phyloP scores from a whole-genome alignment of 2,113 vertebrate species.

The Gavia stellata region DNA sequence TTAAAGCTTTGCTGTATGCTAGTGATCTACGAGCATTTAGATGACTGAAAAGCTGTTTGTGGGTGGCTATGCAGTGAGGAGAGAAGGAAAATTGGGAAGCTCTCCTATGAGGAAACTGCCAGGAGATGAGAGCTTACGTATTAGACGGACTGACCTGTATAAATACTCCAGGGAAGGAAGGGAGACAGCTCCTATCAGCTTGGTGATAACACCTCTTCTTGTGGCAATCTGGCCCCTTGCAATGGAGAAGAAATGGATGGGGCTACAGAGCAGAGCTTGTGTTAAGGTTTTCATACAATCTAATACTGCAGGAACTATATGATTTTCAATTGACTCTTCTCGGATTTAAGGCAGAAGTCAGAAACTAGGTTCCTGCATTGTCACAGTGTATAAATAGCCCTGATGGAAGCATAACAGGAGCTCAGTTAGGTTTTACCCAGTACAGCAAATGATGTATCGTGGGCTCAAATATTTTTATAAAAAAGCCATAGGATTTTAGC shows the following conservation, averaged over 20 bases:
- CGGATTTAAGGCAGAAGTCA: constrained; percentile 17
- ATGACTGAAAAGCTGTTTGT: constrained; percentile 24
- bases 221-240: background rate
- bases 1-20: background rate
- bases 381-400: constrained; percentile 41
- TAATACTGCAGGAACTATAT: background rate
- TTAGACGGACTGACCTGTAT: background rate
- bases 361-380: constrained; percentile 18
- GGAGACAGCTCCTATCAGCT: background rate
- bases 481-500: background rate
- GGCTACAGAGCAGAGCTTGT: background rate
- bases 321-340: background rate
- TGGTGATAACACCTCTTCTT: background rate
- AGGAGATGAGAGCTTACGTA: background rate
- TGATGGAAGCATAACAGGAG: background rate
- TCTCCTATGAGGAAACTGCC: background rate
- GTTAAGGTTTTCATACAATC: background rate
- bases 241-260: background rate
- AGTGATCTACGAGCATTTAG: background rate
- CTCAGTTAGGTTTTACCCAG: background rate
- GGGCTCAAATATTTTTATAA: background rate
- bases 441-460: background rate
- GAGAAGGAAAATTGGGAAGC: background rate
- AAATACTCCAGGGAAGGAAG: background rate
- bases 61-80: background rate